Evolutionary conservation across 2,113 vertebrate genomes (phyloP).

Genomic region (Dicerorhinus sumatrensis): DNA sequence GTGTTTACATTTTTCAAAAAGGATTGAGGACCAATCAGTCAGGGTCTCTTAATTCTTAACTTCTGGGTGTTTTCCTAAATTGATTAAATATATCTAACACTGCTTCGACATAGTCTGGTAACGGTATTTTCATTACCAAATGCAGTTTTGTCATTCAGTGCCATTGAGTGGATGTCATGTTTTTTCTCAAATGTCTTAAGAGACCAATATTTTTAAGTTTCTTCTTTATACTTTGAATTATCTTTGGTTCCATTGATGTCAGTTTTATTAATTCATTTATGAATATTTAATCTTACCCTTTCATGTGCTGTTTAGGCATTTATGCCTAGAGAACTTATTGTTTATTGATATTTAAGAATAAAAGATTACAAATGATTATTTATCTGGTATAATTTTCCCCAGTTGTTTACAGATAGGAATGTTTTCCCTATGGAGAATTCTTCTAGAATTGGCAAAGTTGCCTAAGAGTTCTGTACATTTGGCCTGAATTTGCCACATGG

Average conservation of each 20-base stretch:
- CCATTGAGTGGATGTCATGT: not conserved
- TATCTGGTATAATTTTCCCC: not conserved
- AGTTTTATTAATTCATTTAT: not conserved
- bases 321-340: not conserved
- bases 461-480: not conserved
- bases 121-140: not conserved
- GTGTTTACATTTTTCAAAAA: not conserved
- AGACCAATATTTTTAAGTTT: not conserved
- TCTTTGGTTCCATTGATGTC: not conserved
- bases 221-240: not conserved
- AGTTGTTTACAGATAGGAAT: not conserved
- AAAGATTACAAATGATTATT: not conserved
- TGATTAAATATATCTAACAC: not conserved
- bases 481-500: not conserved
- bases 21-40: rapidly evolving
- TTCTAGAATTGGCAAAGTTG: not conserved
- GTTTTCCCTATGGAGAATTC: not conserved
- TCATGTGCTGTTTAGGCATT: rapidly evolving
- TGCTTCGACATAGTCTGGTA: not conserved
- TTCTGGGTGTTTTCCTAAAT: not conserved
- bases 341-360: not conserved
- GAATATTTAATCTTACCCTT: not conserved
- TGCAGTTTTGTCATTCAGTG: not conserved
- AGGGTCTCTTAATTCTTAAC: not conserved
- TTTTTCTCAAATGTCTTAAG: not conserved